Evolutionary conservation across 2,797 vertebrate species (phyloP).

Genomic region (Tapera naevia): DNA sequence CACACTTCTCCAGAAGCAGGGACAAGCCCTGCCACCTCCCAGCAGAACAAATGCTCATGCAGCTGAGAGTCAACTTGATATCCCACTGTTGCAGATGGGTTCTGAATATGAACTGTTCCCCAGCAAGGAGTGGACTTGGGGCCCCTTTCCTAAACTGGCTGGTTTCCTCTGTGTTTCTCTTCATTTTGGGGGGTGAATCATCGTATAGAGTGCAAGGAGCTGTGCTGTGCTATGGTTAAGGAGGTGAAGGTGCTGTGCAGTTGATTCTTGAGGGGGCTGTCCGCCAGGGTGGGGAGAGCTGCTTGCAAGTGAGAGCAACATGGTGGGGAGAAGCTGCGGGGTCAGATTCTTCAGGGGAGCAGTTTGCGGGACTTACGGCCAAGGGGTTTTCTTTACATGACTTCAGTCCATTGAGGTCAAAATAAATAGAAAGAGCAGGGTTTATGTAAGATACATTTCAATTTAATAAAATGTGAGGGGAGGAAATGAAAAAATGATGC

Average conservation of each 20-base stretch:
- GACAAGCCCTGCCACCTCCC: fast-evolving
- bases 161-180: background rate
- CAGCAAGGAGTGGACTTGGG: background rate
- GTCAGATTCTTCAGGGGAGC: fast-evolving
- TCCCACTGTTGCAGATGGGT: background rate
- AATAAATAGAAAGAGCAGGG: background rate
- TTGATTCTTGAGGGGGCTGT: background rate
- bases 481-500: background rate
- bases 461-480: background rate
- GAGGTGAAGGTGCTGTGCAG: background rate
- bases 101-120: background rate
- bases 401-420: background rate
- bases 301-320: background rate
- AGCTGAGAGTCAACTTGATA: background rate
- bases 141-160: background rate
- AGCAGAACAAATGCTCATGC: fast-evolving
- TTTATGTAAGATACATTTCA: background rate
- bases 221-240: background rate
- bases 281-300: fast-evolving
- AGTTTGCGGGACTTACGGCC: background rate
- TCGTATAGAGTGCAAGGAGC: fast-evolving
- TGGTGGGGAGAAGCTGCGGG: fast-evolving
- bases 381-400: background rate
- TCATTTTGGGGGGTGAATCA: fast-evolving
- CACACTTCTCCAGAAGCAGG: background rate